Base-by-base conservation (phyloP, 1,140 invertebrate species). In the Glomeris maerens region DNA sequence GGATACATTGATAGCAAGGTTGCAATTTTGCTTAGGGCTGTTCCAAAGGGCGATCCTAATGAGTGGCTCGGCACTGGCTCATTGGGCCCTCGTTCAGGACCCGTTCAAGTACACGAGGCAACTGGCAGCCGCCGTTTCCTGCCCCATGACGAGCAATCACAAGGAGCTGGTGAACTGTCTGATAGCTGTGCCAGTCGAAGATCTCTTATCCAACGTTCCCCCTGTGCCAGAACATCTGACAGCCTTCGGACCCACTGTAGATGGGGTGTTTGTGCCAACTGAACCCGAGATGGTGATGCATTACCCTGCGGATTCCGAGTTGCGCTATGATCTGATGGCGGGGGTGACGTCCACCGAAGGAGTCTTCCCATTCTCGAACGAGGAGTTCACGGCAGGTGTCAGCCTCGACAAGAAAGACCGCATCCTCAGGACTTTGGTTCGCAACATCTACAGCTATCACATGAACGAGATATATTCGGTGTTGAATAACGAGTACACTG, bases 401-500 rank as follows among this genome's bases (percentile, higher is more conserved):
- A 84, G 85, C 67, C 83, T 88, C 65, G 82, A 79, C 49, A 74
- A 84, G 50, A 72, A 84, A 45, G 84, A 90, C 66, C 73, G 84
- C 40, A 84, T 90, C 56, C 72, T 90, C 56, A 74, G 86, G 50
- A 91, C 85, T 13, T 88, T 84, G 67, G 85, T 90, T 40, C 74
- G 85, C 31, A 91, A 91, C 65, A 79, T 83, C 36, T 91, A 88
- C 66, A 80, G 81, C 58, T 90, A 83, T 66, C 85, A 90, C 70
- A 73, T 88, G 48, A 87, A 89, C 67, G 86, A 89, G 67, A 90
- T 88, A 59, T 89, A 84, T 69, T 86, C 84, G 20, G 85, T 86
- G 26, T 71, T 91, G 45, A 83, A 86, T 66, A 92, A 91, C 64
- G 87, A 92, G 64, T 92, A 92, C 67, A 91, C 86, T 40, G 86